phyloP scores from a whole-genome alignment of 2,888 invertebrate genomes.

The Cerastoderma edule region DNA sequence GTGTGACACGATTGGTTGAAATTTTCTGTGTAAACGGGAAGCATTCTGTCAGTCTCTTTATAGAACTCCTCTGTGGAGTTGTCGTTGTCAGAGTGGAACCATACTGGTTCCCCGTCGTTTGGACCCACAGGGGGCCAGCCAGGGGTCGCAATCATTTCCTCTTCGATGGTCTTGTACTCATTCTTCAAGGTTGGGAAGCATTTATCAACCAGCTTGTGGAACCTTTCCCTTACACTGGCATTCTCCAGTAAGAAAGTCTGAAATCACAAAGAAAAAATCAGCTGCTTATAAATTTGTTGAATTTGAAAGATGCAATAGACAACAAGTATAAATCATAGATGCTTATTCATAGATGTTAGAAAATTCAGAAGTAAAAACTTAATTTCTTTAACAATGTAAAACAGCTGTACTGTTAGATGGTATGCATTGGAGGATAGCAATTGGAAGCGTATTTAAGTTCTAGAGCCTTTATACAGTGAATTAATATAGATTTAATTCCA shows the following conservation, averaged over 20 bases:
- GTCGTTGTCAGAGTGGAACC: conserved; percentile 16
- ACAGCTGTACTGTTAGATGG: too few relatives aligned
- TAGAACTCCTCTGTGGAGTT: conserved; percentile 33
- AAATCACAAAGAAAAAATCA: conserved; percentile 20
- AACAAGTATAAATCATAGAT: too few relatives aligned
- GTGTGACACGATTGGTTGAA: conserved; percentile 11
- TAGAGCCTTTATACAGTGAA: too few relatives aligned
- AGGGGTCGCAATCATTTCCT: conserved; percentile 73
- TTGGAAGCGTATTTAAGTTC: too few relatives aligned
- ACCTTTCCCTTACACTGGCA: conserved; percentile 59
- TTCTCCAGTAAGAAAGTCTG: conserved; percentile 77
- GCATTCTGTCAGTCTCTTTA: conserved; percentile 54
- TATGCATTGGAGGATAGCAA: too few relatives aligned
- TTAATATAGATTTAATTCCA: too few relatives aligned
- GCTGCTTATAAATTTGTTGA: neutral
- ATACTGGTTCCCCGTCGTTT: conserved; percentile 21
- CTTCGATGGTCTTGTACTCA: conserved; percentile 74
- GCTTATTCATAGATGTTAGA: too few relatives aligned
- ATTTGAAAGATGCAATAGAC: too few relatives aligned
- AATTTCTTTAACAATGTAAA: too few relatives aligned
- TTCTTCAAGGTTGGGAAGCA: conserved; percentile 61
- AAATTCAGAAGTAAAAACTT: too few relatives aligned
- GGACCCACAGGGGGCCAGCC: conserved; percentile 77
- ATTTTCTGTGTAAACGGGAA: conserved; percentile 23
- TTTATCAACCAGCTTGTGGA: conserved; percentile 43